phyloP scores from a whole-genome alignment of 2,888 invertebrate genomes.

The Hetaerina titia region DNA sequence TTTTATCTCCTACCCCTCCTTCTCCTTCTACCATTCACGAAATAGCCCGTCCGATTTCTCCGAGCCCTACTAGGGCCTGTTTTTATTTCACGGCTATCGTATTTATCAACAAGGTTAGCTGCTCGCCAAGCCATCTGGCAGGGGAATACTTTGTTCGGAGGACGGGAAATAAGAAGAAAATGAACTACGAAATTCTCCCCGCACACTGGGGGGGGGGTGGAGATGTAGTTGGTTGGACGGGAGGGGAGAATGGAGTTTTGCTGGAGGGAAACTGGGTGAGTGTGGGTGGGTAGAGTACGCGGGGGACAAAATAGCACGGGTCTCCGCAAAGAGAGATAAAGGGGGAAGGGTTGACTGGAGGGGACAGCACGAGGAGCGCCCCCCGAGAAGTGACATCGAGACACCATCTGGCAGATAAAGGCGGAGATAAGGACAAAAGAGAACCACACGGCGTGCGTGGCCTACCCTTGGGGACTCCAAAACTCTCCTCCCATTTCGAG shows the following conservation, averaged over 20 bases:
- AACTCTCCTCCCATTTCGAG: neutral
- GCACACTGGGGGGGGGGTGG: neutral
- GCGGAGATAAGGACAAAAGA: constrained; percentile 19
- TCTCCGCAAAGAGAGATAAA: neutral
- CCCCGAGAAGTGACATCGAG: constrained; percentile 15
- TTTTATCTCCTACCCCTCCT: neutral
- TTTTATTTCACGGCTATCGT: neutral
- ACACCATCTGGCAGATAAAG: constrained; percentile 18
- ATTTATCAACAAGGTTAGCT: constrained; percentile 33
- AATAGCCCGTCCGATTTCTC: neutral
- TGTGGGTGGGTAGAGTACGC: neutral
- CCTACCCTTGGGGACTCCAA: neutral
- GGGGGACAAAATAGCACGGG: neutral
- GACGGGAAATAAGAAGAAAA: neutral
- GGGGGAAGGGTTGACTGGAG: neutral
- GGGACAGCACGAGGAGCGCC: neutral
- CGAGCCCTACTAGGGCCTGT: neutral
- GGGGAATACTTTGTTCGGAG: neutral
- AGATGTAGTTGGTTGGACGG: neutral
- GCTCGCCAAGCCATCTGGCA: constrained; percentile 28
- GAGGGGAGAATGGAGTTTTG: neutral
- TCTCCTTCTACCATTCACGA: neutral
- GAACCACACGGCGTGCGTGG: neutral
- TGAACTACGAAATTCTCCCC: neutral
- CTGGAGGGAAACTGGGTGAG: neutral